Conservation (phyloP, 1,140 invertebrate species). For the Gonioctena quinquepunctata region DNA sequence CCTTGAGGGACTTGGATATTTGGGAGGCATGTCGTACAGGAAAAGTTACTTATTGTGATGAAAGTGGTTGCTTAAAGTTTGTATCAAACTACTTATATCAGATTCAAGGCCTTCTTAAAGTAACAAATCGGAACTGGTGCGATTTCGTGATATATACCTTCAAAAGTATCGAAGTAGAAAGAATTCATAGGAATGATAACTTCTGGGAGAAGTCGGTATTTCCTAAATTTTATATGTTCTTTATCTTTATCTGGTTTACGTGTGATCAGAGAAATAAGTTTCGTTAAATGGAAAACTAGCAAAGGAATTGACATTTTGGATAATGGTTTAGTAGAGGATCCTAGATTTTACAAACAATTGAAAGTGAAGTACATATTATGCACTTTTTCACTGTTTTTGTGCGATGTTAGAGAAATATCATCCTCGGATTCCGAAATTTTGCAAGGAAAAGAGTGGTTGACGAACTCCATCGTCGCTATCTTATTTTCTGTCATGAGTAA, state of each 20-base stretch:
- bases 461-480: conserved; percentile 1
- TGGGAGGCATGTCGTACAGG: neutral
- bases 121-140: conserved; percentile 8
- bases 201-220: conserved; percentile 10
- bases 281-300: neutral
- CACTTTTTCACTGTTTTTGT: neutral
- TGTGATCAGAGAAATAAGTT: neutral
- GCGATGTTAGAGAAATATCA: neutral
- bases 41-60: neutral
- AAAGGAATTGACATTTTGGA: neutral
- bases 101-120: conserved; percentile 21
- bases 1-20: neutral
- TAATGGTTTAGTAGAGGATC: neutral
- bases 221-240: neutral
- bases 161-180: neutral
- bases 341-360: neutral
- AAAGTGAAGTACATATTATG: neutral
- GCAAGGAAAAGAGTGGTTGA: neutral
- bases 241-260: neutral
- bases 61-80: neutral
- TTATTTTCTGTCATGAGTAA: neutral
- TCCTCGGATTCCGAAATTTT: conserved; percentile 1
- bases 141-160: conserved; percentile 10
- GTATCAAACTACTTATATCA: conserved; percentile 18
- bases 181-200: neutral